These are phyloP conservation scores for Eupithecia vulgata DNA, from an alignment of 2,888 invertebrate species.

Conservation along the genomic window DNA sequence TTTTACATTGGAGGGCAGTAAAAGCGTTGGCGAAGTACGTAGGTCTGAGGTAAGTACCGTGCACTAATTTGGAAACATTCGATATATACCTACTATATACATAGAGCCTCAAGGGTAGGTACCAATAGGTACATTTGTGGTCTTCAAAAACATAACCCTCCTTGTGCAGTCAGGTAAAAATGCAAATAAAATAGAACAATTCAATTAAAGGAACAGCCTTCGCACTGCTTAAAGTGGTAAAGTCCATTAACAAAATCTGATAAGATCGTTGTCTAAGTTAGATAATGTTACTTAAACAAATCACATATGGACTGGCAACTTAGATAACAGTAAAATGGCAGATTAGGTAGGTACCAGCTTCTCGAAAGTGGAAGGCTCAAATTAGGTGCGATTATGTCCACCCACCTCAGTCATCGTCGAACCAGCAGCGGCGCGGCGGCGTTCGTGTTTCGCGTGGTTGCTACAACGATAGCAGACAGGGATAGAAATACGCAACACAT, in stretches of 20 bases:
- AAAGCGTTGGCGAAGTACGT: background rate
- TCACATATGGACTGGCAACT: slow-evolving; percentile 18
- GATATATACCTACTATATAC: no score
- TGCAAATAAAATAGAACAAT: background rate
- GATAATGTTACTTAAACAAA: slow-evolving; percentile 41
- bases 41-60: no score
- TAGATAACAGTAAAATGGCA: no score
- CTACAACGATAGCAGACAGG: no score
- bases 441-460: no score
- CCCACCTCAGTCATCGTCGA: no score
- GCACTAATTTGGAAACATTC: no score
- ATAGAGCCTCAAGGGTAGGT: background rate
- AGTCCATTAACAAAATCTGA: slow-evolving; percentile 29
- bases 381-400: no score
- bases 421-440: no score
- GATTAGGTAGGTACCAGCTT: no score
- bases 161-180: background rate
- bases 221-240: slow-evolving; percentile 14
- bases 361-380: no score
- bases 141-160: background rate
- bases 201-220: slow-evolving; percentile 20
- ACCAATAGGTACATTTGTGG: background rate
- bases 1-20: background rate
- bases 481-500: no score
- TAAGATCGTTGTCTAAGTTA: slow-evolving; percentile 31